phyloP scores from a whole-genome alignment of 2,113 vertebrate genomes.

The Pyrgilauda ruficollis region DNA sequence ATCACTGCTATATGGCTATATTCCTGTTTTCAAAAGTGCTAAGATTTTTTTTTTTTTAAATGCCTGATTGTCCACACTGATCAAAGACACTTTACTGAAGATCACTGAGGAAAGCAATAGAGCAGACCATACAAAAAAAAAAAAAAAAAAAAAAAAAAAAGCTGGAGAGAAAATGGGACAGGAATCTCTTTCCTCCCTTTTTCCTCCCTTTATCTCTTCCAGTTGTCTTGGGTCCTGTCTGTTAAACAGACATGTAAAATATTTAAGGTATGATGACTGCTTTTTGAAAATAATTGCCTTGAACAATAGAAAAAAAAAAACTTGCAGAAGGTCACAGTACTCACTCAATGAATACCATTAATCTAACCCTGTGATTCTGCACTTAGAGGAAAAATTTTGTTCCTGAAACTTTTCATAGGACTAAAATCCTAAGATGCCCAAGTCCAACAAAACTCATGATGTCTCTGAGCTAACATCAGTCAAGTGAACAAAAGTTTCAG shows the following conservation, averaged over 20 bases:
- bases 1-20: background rate
- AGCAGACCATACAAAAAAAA: background rate
- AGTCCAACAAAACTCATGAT: background rate
- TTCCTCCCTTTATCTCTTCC: background rate
- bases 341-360: background rate
- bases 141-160: background rate
- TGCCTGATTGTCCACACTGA: background rate
- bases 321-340: background rate
- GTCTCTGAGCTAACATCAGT: background rate
- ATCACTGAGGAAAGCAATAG: background rate
- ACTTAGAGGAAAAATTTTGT: background rate
- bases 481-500: background rate
- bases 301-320: background rate
- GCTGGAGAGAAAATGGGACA: background rate
- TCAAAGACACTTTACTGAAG: background rate
- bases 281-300: background rate
- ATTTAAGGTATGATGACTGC: background rate
- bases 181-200: background rate
- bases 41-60: background rate
- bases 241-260: background rate
- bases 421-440: background rate
- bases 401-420: background rate
- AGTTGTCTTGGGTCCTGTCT: background rate
- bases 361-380: background rate
- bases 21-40: background rate